Evolutionary conservation across 2,113 vertebrate species (phyloP).

Genomic region (Pseudopipra pipra): DNA sequence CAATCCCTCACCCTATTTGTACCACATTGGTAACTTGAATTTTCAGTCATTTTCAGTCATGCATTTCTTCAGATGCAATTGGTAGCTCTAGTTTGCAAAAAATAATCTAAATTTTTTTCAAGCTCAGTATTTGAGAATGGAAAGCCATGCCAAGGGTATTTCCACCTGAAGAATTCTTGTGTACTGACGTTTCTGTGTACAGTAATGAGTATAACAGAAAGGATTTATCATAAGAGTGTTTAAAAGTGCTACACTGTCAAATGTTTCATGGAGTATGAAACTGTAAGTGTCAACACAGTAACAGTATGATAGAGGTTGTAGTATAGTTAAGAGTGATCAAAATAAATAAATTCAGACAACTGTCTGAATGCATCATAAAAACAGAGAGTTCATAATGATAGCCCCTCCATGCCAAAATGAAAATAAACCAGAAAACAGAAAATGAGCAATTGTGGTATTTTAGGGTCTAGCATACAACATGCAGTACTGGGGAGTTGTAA

Average conservation of each 20-base stretch:
- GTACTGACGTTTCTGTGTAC: not conserved
- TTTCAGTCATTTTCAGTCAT: not conserved
- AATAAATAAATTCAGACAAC: constrained; percentile 5
- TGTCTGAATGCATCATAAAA: not conserved
- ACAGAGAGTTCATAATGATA: not conserved
- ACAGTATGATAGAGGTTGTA: not conserved
- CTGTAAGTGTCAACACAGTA: constrained; percentile 33
- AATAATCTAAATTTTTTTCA: not conserved
- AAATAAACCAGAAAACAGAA: not conserved
- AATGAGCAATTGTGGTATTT: not conserved
- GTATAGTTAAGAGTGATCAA: not conserved
- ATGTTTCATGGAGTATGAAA: constrained; percentile 56
- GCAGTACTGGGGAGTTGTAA: not conserved
- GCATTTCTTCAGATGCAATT: not conserved
- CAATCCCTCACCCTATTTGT: not conserved
- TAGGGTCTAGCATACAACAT: not conserved
- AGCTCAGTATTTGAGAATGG: not conserved
- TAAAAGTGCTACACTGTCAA: constrained; percentile 34
- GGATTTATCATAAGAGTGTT: not conserved
- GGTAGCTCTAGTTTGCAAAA: not conserved
- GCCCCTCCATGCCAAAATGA: not conserved
- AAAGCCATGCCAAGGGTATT: not conserved
- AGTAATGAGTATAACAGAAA: not conserved
- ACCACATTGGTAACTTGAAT: not conserved
- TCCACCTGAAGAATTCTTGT: not conserved